phyloP scores from a whole-genome alignment of 2,113 vertebrate species.

The Hirundichthys speculiger region DNA sequence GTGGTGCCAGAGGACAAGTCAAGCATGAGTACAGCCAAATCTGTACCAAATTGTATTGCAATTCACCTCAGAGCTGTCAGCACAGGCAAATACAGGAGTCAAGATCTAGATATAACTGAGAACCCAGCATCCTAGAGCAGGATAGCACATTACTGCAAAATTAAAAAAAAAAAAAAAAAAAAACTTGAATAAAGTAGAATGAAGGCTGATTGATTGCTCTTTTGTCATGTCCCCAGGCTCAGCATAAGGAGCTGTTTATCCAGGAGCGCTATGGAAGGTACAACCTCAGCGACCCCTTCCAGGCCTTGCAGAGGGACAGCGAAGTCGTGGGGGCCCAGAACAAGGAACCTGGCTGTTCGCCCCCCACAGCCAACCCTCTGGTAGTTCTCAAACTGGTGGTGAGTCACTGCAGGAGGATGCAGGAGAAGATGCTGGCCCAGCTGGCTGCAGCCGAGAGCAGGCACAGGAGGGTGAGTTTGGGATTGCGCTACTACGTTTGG shows the following conservation, averaged over 20 bases:
- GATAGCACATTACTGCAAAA: not conserved
- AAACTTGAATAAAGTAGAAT: too few species aligned
- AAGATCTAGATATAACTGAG: not conserved
- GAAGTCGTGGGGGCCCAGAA: constrained; percentile 83
- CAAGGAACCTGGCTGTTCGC: constrained; percentile 69
- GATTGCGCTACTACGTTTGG: not conserved
- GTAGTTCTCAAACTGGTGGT: constrained; percentile 92
- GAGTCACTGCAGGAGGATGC: constrained; percentile 96
- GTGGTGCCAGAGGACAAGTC: not conserved
- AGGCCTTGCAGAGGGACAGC: constrained; percentile 93
- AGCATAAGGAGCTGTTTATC: constrained; percentile 89
- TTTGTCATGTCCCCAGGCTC: constrained; percentile 81
- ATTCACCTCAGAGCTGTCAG: too few species aligned
- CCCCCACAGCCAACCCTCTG: constrained; percentile 88
- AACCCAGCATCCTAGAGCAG: not conserved
- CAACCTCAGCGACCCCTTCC: constrained; percentile 93
- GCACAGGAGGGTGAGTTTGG: constrained; percentile 88
- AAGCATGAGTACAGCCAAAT: too few species aligned
- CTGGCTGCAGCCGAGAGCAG: constrained; percentile 93
- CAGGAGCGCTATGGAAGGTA: constrained; percentile 95
- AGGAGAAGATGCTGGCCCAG: constrained; percentile 95
- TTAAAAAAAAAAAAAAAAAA: constrained; percentile 1
- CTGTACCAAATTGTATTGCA: too few species aligned
- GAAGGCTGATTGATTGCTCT: not conserved
- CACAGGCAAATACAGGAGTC: too few species aligned